Evolutionary conservation across 2,113 vertebrate genomes (phyloP).

Genomic region (Pipa parva): DNA sequence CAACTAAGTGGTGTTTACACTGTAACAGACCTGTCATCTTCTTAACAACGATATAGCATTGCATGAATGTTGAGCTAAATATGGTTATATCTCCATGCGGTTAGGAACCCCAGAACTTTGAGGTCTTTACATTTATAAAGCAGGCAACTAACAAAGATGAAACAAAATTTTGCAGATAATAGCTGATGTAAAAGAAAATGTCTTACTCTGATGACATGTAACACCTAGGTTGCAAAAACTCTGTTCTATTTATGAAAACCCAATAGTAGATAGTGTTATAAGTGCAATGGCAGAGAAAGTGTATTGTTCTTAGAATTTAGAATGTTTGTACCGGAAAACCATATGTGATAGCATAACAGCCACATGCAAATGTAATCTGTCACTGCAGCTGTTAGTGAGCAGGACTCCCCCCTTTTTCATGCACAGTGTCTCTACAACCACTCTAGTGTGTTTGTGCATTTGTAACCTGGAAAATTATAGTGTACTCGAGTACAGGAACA

Average conservation of each 20-base stretch:
- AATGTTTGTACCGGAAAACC: slow-evolving; percentile 31
- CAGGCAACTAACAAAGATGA: neutral
- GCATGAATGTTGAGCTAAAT: neutral
- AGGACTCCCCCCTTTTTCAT: neutral
- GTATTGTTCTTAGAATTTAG: slow-evolving; percentile 29
- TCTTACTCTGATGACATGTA: neutral
- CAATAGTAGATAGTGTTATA: neutral
- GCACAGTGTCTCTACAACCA: neutral
- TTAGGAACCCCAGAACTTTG: neutral
- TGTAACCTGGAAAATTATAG: neutral
- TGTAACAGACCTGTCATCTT: neutral
- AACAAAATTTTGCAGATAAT: neutral
- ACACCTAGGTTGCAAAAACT: neutral
- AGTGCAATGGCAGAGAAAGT: slow-evolving; percentile 12
- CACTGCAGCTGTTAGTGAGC: neutral
- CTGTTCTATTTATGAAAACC: neutral
- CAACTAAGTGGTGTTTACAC: neutral
- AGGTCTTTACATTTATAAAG: neutral
- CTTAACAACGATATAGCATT: too few relatives aligned
- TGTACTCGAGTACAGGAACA: too few relatives aligned
- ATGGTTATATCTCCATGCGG: neutral
- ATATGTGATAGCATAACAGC: slow-evolving; percentile 1
- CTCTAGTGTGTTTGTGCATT: neutral
- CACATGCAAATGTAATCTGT: slow-evolving; percentile 7
- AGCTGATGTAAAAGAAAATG: neutral